Conservation (phyloP, 2,888 invertebrate species). For the Germaria angustata region DNA sequence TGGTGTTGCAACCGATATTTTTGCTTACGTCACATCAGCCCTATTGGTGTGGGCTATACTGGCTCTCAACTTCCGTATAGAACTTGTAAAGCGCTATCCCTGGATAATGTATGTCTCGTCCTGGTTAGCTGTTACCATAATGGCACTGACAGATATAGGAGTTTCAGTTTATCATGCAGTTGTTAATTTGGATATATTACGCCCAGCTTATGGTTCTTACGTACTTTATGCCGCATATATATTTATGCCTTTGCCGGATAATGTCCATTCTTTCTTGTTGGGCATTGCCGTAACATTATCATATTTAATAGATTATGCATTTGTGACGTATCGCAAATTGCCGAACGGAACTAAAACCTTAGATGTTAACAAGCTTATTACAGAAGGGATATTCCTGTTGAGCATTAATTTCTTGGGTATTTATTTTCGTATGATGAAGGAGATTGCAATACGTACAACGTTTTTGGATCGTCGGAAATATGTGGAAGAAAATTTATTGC, state of each 20-base stretch:
- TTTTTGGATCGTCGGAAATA: constrained; percentile 93
- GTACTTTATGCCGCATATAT: constrained; percentile 90
- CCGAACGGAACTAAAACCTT: constrained; percentile 74
- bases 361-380: constrained; percentile 80
- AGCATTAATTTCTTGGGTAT: constrained; percentile 91
- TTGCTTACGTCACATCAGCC: constrained; percentile 75
- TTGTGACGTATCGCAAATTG: constrained; percentile 81
- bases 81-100: constrained; percentile 77
- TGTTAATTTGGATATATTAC: constrained; percentile 81
- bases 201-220: constrained; percentile 87
- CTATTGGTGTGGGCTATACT: constrained; percentile 77
- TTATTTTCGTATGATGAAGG: constrained; percentile 93
- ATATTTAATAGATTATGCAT: constrained; percentile 83
- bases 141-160: constrained; percentile 83
- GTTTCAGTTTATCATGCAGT: constrained; percentile 84
- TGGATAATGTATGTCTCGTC: constrained; percentile 80
- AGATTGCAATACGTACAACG: constrained; percentile 91
- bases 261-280: constrained; percentile 85
- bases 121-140: constrained; percentile 80
- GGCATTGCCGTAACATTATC: constrained; percentile 85
- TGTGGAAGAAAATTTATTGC: constrained; percentile 90
- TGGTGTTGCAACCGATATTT: constrained; percentile 77
- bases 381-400: constrained; percentile 82
- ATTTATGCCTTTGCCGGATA: constrained; percentile 89
- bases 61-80: constrained; percentile 77